Conservation (phyloP, 2,888 invertebrate genomes). For the Clunio marinus region DNA sequence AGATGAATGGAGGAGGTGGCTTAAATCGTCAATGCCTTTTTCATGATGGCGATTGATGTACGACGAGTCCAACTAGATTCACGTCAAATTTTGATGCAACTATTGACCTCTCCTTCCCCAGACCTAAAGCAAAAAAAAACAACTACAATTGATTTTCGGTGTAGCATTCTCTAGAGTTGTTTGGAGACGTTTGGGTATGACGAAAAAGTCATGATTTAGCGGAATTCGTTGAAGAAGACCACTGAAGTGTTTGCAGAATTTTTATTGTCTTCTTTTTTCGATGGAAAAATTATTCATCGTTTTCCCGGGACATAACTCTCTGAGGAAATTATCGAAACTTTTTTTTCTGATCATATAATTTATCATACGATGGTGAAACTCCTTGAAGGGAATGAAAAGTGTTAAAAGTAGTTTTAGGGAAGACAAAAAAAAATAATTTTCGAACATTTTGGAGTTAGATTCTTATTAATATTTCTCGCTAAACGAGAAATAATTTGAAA, state of each 20-base stretch:
- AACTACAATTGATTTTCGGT: slow-evolving; percentile 18
- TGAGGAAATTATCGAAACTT: neutral
- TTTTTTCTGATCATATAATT: slow-evolving; percentile 8
- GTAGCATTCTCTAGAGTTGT: slow-evolving; percentile 28
- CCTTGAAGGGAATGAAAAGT: neutral
- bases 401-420: neutral
- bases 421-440: neutral
- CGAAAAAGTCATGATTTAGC: neutral
- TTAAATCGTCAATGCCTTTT: slow-evolving; percentile 43
- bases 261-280: slow-evolving; percentile 5
- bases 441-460: neutral
- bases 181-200: slow-evolving; percentile 3
- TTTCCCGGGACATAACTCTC: slow-evolving; percentile 7
- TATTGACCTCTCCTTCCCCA: slow-evolving; percentile 31
- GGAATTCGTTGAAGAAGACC: neutral
- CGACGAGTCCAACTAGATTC: slow-evolving; percentile 40
- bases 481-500: too few relatives aligned
- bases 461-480: too few relatives aligned
- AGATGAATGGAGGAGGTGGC: slow-evolving; percentile 46
- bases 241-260: neutral
- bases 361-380: neutral
- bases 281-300: slow-evolving; percentile 3
- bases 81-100: slow-evolving; percentile 24
- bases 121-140: neutral
- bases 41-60: slow-evolving; percentile 44